Base-by-base conservation (phyloP, 2,113 vertebrate genomes). In the Dromas ardeola region DNA sequence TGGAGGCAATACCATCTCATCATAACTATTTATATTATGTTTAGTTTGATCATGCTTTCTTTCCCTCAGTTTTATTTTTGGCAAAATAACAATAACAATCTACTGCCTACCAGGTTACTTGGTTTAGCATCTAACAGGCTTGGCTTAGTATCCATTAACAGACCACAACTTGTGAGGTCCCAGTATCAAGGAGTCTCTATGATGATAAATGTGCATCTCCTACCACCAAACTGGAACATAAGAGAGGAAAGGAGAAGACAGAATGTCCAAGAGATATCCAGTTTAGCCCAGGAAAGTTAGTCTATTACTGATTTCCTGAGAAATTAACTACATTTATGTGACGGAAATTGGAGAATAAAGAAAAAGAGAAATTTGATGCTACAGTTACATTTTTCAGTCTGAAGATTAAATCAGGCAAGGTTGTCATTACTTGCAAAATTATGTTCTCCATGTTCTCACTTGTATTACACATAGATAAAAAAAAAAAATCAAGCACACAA, bases 1-100 rank as follows among this genome's bases (percentile, higher is more conserved):
- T 4, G 1, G 16, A 76, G 13, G n/a, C 0, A 1, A 45, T 14
- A 19, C 5, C 29, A 34, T 36, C 12, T 55, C 27, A 52, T 30
- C 21, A 21, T 36, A 81, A 29, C 5, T 65, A 17, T 61, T 67
- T 82, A 30, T 65, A 76, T 81, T 55, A 47, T 32, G 6, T 49
- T 72, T 61, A 27, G 8, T 43, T 77, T 78, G 27, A 23, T 34
- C 7, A n/a, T 27, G 8, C 8, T 73, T 77, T 45, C 15, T 53
- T 77, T 62, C 40, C 9, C 3, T 34, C 53, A 16, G 2, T 70
- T 61, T 90, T 87, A 3, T 30, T 49, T 71, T 61, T 81, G 21
- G 6, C 15, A 83, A 88, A 88, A 47, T 53, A 70, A 14, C 2
- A 50, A 26, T 34, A 43, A 30, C 15, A 66, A 32, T n/a, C 11